phyloP scores from a whole-genome alignment of 2,888 invertebrate species.

The Hydriomena furcata region DNA sequence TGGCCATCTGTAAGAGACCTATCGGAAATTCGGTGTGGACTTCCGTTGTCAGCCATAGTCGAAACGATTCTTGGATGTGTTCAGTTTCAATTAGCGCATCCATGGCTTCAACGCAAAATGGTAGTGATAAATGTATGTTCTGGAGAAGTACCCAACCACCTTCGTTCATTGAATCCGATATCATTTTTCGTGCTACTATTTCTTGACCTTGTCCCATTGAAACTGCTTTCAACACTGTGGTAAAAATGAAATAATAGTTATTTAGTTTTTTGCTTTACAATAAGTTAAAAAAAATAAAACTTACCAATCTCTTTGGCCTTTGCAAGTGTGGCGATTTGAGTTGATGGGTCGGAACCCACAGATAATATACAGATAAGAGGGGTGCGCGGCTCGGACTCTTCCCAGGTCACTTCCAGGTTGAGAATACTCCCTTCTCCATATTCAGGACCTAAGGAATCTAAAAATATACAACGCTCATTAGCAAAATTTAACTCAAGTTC shows the following conservation, averaged over 20 bases:
- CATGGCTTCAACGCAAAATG: slow-evolving; percentile 96
- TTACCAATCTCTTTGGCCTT: slow-evolving; percentile 93
- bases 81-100: slow-evolving; percentile 94
- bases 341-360: slow-evolving; percentile 98
- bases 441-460: slow-evolving; percentile 92
- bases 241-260: background rate
- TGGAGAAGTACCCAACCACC: slow-evolving; percentile 98
- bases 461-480: slow-evolving; percentile 11
- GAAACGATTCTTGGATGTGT: slow-evolving; percentile 91
- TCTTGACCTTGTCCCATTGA: slow-evolving; percentile 99
- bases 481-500: too few species aligned
- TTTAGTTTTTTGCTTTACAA: too few species aligned
- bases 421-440: slow-evolving; percentile 96
- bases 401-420: slow-evolving; percentile 95
- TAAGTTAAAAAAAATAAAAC: too few species aligned
- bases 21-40: slow-evolving; percentile 97
- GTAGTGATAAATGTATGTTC: slow-evolving; percentile 97
- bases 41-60: slow-evolving; percentile 97
- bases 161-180: slow-evolving; percentile 89
- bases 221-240: slow-evolving; percentile 89
- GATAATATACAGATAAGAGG: slow-evolving; percentile 97
- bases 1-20: slow-evolving; percentile 93
- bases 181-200: slow-evolving; percentile 91
- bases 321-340: slow-evolving; percentile 93
- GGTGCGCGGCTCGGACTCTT: slow-evolving; percentile 93